These are phyloP conservation scores for Spatulosminthurus flaviceps DNA, from an alignment of 2,888 invertebrate genomes.

Conservation along the genomic window DNA sequence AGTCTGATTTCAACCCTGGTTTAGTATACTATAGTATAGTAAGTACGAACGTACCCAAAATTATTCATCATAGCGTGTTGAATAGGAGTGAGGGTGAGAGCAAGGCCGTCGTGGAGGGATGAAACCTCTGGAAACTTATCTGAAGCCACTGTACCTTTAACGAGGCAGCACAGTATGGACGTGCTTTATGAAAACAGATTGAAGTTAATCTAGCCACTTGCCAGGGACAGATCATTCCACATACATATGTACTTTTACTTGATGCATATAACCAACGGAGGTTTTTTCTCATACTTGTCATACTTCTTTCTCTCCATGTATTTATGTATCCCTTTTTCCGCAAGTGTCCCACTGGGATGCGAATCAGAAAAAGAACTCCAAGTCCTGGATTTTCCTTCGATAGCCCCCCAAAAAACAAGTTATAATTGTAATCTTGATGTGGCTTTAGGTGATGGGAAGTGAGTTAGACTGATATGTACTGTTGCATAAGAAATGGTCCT, in stretches of 20 bases:
- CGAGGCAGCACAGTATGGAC: slow-evolving; percentile 3
- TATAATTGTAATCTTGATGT: neutral
- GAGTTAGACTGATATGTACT: too few species aligned
- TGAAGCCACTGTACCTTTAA: slow-evolving; percentile 20
- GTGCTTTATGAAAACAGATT: slow-evolving; percentile 30
- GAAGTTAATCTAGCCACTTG: slow-evolving; percentile 32
- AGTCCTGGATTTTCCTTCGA: slow-evolving; percentile 21
- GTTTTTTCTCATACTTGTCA: slow-evolving; percentile 22
- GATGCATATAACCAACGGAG: too few species aligned
- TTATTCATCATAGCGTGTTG: neutral
- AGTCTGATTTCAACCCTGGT: slow-evolving; percentile 12
- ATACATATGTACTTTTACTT: too few species aligned
- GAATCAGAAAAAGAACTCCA: neutral
- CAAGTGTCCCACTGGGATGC: slow-evolving; percentile 32
- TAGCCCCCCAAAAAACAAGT: slow-evolving; percentile 1
- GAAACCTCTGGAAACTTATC: slow-evolving; percentile 13
- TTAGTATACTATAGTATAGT: too few species aligned
- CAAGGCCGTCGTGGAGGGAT: slow-evolving; percentile 6
- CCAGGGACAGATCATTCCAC: too few species aligned
- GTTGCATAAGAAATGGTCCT: too few species aligned
- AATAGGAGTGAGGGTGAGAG: neutral
- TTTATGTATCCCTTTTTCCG: neutral
- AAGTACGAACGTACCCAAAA: slow-evolving; percentile 29
- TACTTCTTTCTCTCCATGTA: neutral
- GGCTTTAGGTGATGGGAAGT: too few species aligned